These are phyloP conservation scores for Notamacropus eugenii DNA, from an alignment of 2,797 vertebrate species.

Conservation along the genomic window DNA sequence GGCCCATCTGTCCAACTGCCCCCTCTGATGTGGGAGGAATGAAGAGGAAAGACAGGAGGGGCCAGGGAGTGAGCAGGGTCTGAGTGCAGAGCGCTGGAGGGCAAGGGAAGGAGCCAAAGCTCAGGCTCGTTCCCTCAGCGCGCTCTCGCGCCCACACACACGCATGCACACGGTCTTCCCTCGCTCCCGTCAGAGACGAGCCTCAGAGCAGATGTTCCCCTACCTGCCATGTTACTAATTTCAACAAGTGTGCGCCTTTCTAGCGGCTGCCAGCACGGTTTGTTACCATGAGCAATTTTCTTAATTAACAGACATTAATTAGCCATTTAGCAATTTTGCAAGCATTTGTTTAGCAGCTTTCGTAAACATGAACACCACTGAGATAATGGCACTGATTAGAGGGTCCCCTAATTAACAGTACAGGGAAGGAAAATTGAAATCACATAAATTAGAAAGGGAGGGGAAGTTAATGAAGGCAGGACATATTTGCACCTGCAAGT, in stretches of 20 bases:
- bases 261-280: constrained; percentile 91
- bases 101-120: not conserved
- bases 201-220: constrained; percentile 87
- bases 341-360: constrained; percentile 92
- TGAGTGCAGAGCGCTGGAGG: not conserved
- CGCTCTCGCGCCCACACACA: not conserved
- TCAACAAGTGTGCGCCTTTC: constrained; percentile 90
- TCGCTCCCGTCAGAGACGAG: constrained; percentile 82
- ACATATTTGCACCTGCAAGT: constrained; percentile 91
- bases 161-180: not conserved
- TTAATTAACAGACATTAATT: constrained; percentile 94
- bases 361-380: constrained; percentile 92
- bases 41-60: not conserved
- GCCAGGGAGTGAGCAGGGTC: not conserved
- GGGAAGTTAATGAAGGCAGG: constrained; percentile 90
- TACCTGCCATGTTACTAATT: constrained; percentile 89
- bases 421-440: constrained; percentile 91
- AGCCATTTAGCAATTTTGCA: constrained; percentile 91
- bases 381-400: constrained; percentile 92
- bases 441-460: constrained; percentile 91
- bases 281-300: constrained; percentile 92
- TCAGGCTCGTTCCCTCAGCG: not conserved
- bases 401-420: constrained; percentile 91
- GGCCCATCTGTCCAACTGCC: not conserved
- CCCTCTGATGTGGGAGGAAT: accelerated